These are phyloP conservation scores for Dromius quadrimaculatus DNA, from an alignment of 2,888 invertebrate species.

Conservation along the genomic window DNA sequence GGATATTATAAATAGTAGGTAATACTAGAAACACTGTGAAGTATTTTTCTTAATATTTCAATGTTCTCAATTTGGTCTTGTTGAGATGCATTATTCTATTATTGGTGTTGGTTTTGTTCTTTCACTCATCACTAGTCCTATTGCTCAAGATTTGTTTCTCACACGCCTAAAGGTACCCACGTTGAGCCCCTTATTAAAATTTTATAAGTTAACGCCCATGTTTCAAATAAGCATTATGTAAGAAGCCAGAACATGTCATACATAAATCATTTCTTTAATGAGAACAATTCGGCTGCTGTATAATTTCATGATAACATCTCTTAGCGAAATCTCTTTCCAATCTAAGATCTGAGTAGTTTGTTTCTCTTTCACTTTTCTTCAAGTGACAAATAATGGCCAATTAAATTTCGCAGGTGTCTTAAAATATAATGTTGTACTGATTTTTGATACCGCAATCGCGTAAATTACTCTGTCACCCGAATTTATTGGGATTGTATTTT, in stretches of 20 bases:
- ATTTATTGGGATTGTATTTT: constrained; percentile 17
- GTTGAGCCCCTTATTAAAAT: constrained; percentile 24
- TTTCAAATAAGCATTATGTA: not conserved
- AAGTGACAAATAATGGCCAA: constrained; percentile 25
- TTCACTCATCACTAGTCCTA: no score
- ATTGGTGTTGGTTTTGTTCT: no score
- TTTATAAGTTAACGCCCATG: constrained; percentile 23
- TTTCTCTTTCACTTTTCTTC: constrained; percentile 13
- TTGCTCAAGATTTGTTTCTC: not conserved
- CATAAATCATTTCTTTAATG: constrained; percentile 45
- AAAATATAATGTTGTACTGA: not conserved
- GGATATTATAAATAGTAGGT: no score
- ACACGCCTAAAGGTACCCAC: no score
- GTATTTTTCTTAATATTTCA: no score
- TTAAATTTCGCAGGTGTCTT: constrained; percentile 20
- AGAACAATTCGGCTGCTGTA: constrained; percentile 39
- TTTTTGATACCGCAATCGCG: constrained; percentile 8
- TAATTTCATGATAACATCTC: constrained; percentile 17
- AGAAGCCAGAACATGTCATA: not conserved
- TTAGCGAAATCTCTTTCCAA: constrained; percentile 11
- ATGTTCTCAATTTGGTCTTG: no score
- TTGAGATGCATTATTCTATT: no score
- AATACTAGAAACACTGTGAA: no score
- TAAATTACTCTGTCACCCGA: constrained; percentile 12
- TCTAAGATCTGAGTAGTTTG: not conserved